Conservation (phyloP, 2,113 vertebrate genomes). For the Nibea coibor region DNA sequence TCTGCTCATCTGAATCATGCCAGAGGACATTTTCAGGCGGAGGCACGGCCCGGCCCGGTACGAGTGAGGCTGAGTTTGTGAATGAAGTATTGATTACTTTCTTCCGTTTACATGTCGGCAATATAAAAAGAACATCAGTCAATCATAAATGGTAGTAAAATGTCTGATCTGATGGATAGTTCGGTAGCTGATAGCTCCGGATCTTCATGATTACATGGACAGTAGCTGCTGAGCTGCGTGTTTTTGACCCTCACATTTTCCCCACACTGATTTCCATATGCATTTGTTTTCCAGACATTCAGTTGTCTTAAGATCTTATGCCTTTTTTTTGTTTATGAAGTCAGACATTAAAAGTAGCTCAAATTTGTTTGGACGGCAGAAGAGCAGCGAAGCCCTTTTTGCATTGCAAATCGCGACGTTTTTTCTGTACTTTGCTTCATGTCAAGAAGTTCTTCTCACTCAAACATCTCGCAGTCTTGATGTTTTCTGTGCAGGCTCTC, state of each 20-base stretch:
- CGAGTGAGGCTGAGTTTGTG: neutral
- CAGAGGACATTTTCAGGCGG: neutral
- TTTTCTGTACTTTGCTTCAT: constrained; percentile 54
- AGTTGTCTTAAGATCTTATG: constrained; percentile 73
- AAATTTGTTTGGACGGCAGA: constrained; percentile 67
- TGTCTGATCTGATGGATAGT: neutral
- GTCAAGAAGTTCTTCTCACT: constrained; percentile 53
- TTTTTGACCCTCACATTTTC: constrained; percentile 36
- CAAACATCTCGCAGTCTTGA: constrained; percentile 9
- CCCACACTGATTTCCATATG: constrained; percentile 71
- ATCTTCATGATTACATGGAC: neutral
- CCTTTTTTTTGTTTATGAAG: constrained; percentile 57
- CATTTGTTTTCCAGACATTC: constrained; percentile 77
- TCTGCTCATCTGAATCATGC: neutral
- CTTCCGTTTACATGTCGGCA: neutral
- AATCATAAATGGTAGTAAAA: neutral
- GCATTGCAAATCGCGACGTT: constrained; percentile 78
- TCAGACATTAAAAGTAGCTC: constrained; percentile 69
- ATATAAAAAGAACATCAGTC: neutral
- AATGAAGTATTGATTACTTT: neutral
- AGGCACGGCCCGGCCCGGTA: neutral
- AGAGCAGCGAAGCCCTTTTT: constrained; percentile 67
- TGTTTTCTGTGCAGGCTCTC: constrained; percentile 11
- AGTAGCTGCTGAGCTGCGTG: constrained; percentile 19
- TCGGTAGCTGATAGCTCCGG: neutral